A percentile compares a stretch with the other conserved stretches of the same genome.
phyloP scores from a whole-genome alignment of 1,140 invertebrate genomes.

The Luehdorfia chinensis region DNA sequence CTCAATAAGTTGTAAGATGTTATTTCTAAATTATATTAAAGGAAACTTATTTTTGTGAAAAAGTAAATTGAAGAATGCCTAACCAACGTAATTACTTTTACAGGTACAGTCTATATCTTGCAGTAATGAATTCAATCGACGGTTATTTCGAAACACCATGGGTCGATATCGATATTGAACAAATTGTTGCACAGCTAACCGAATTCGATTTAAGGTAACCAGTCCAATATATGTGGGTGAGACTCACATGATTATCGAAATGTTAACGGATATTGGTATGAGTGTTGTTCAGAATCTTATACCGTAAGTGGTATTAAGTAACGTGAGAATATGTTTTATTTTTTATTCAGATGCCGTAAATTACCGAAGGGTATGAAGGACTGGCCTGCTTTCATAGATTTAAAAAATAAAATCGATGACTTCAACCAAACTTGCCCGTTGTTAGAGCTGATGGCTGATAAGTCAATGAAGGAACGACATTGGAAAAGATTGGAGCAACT shows the following conservation, averaged over 20 bases:
- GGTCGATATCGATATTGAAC: conserved; percentile 90
- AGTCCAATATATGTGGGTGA: too few species aligned
- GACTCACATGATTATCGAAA: not conserved
- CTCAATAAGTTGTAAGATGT: conserved; percentile 88
- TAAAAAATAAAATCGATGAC: conserved; percentile 93
- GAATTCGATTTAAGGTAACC: conserved; percentile 90
- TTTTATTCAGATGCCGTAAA: conserved; percentile 81
- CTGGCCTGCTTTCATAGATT: conserved; percentile 91
- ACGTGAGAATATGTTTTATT: too few species aligned
- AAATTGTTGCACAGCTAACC: conserved; percentile 86
- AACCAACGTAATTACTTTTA: conserved; percentile 12
- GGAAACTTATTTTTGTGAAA: not conserved
- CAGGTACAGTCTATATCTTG: conserved; percentile 83
- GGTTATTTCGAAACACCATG: conserved; percentile 91
- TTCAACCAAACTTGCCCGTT: conserved; percentile 93
- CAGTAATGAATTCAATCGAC: conserved; percentile 90
- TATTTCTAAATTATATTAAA: too few species aligned
- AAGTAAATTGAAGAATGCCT: not conserved
- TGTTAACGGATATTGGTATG: not conserved
- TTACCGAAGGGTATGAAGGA: conserved; percentile 90
- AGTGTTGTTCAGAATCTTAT: too few species aligned
- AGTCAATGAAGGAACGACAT: conserved; percentile 92
- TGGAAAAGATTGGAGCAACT: conserved; percentile 88
- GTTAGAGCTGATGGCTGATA: conserved; percentile 92
- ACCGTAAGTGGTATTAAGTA: too few species aligned